Conservation (phyloP, 2,113 vertebrate species). For the Bathybates hornii region DNA sequence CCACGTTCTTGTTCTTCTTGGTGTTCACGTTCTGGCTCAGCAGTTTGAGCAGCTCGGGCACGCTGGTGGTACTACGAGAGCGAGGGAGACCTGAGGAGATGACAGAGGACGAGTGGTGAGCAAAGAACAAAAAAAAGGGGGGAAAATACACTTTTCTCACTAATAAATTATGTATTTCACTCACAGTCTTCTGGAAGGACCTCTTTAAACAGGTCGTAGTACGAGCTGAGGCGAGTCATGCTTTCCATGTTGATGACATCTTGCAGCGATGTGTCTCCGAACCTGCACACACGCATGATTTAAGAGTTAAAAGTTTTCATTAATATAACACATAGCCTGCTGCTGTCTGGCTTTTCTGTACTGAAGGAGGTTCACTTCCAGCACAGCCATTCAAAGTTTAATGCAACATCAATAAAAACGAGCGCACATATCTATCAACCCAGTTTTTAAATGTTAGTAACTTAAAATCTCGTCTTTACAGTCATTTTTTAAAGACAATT, state of each 20-base stretch:
- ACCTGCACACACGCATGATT: constrained; percentile 67
- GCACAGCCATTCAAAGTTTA: background rate
- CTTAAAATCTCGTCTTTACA: background rate
- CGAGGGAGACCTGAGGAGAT: constrained; percentile 84
- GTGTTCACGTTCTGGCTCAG: constrained; percentile 89
- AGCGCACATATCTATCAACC: background rate
- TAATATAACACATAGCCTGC: background rate
- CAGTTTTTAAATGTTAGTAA: background rate
- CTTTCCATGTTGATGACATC: constrained; percentile 95
- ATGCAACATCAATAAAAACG: background rate
- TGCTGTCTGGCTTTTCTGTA: background rate
- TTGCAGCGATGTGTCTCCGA: constrained; percentile 94
- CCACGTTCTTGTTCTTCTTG: constrained; percentile 95
- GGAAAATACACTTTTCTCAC: background rate
- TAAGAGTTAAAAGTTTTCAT: background rate
- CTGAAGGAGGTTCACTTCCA: background rate
- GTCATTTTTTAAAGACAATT: background rate
- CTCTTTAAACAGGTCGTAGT: constrained; percentile 98
- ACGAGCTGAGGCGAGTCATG: constrained; percentile 86
- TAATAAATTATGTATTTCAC: constrained; percentile 39
- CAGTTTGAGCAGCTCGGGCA: constrained; percentile 88
- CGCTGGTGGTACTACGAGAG: constrained; percentile 86
- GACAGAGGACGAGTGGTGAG: background rate
- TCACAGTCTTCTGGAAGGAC: constrained; percentile 96
- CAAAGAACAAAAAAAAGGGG: background rate